Base-by-base conservation (phyloP, 2,888 invertebrate genomes). In the Drosophila recens region DNA sequence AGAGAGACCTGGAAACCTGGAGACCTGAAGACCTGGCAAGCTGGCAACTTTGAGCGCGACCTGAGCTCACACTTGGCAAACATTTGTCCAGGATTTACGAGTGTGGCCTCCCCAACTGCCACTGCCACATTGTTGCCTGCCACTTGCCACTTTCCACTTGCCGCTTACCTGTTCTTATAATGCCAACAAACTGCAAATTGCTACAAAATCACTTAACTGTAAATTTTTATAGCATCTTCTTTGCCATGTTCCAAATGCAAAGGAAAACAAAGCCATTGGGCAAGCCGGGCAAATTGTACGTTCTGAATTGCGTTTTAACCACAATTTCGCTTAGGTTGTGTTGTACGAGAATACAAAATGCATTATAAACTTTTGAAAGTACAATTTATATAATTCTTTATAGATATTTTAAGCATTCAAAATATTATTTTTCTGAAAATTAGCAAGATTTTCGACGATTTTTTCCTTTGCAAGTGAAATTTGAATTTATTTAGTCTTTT, bases 161-260 rank as follows among this genome's bases (percentile, higher is more conserved):
- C 59, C 54, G 46, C 51, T 48, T 67, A 71, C 82, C 77, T 77
- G 69, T 42, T 54, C 69, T 72, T 67, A 36, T 72, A 83, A 65
- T 79, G 72, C 73, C 79, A 76, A 69, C 79, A 78, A 89, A 88
- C 90, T 87, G 89, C 86, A 90, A 90, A 90, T 90, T 90, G 89
- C 87, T 89, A 66, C 78, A 75, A 88, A 90, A 90, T 90, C 90
- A 89, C 89, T 90, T 90, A 88, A 84, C 82, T 87, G 89, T 83
- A 89, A 81, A 90, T 80, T 88, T 90, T 90, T 90, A 90, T 90
- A 80, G 78, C 76, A 69, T 80, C 71, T 83, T 68, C 70, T 72
- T 75, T 64, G 43, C 64, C 45, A 30, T 33, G 62, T 15, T 67
- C 20, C 34, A 45, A 66, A 56, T 64, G 58, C 64, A 53, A 79